A percentile compares a stretch with the other conserved stretches of the same genome.
phyloP scores from a whole-genome alignment of 2,113 vertebrate genomes.

The Pachyramphus minor region DNA sequence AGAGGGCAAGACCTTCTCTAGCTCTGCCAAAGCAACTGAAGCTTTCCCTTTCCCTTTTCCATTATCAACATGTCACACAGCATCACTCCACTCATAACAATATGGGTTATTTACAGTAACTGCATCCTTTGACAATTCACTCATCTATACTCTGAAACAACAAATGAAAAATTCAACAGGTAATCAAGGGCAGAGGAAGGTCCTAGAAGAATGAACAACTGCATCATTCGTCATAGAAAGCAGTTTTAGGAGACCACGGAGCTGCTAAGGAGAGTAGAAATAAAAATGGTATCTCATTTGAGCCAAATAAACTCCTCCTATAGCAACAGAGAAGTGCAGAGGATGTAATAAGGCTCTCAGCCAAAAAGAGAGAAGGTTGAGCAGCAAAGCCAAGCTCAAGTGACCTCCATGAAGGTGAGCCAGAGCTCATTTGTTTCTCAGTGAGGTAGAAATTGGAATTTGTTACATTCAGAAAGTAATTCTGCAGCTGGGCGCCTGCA shows the following conservation, averaged over 20 bases:
- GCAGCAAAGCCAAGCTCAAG: not conserved
- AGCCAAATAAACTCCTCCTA: not conserved
- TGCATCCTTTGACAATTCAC: not conserved
- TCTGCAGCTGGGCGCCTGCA: not conserved
- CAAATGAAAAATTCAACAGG: not conserved
- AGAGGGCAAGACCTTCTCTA: not conserved
- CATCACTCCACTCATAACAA: not conserved
- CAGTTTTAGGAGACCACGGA: not conserved
- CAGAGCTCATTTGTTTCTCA: not conserved
- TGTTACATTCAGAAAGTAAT: not conserved
- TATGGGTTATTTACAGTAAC: not conserved
- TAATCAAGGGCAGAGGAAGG: not conserved
- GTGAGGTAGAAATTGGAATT: not conserved
- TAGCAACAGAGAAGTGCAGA: not conserved
- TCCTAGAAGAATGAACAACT: not conserved
- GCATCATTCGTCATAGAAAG: not conserved
- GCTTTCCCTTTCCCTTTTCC: not conserved
- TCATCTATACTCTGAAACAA: not conserved
- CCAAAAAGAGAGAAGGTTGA: not conserved
- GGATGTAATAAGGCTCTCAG: not conserved
- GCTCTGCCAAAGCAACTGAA: not conserved
- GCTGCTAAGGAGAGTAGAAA: not conserved
- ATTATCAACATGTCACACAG: not conserved
- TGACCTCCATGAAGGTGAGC: constrained; percentile 31
- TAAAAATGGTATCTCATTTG: not conserved